Percentiles rank a stretch among this genome's conserved stretches.
Conservation (phyloP, 2,113 vertebrate genomes). For the Sigmodon hispidus region DNA sequence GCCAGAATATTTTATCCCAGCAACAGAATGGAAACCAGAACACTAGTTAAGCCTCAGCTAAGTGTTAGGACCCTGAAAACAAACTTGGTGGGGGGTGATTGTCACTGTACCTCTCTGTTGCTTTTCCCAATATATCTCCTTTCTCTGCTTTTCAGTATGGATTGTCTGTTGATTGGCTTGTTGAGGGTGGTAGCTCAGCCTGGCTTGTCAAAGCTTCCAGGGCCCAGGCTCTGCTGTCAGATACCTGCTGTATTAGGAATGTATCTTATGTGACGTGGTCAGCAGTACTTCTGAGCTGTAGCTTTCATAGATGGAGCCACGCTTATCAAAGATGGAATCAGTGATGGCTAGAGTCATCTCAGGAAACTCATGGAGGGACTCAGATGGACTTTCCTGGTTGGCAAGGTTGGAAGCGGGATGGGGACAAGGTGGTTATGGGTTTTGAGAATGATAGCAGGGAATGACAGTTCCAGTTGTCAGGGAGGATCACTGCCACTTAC, state of each 20-base stretch:
- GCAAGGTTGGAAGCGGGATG: fast-evolving
- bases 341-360: background rate
- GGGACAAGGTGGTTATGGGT: background rate
- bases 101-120: background rate
- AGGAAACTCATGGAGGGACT: background rate
- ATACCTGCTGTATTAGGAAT: background rate
- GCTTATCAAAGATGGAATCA: background rate
- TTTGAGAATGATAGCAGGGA: background rate
- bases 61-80: too few species aligned
- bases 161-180: background rate
- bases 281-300: background rate
- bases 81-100: too few species aligned
- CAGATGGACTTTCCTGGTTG: background rate
- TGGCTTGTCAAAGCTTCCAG: background rate
- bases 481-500: fast-evolving
- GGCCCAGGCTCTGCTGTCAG: background rate
- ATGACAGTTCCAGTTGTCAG: background rate
- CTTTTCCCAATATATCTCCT: background rate
- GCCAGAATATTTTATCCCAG: background rate
- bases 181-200: background rate
- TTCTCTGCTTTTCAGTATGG: background rate
- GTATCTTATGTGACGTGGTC: background rate
- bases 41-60: background rate
- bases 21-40: background rate
- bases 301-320: background rate